Percentiles rank a stretch among this genome's conserved stretches.
These are phyloP conservation scores for Biston betularia DNA, from an alignment of 2,888 invertebrate genomes.

Conservation along the genomic window DNA sequence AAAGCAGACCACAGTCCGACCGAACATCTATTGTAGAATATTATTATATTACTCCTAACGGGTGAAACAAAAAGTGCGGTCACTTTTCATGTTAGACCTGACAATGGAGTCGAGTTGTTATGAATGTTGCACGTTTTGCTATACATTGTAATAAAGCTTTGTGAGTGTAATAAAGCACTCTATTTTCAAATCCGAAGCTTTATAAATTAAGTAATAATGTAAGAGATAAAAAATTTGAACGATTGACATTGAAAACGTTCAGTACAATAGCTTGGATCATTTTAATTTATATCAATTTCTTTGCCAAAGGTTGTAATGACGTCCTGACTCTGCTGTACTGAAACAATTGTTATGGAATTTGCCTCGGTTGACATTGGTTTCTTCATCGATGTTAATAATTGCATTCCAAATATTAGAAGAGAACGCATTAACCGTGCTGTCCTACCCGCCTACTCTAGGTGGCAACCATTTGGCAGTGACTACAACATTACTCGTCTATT, in stretches of 20 bases:
- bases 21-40: conserved; percentile 56
- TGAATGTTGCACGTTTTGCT: conserved; percentile 47
- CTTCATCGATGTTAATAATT: conserved; percentile 39
- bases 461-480: conserved; percentile 55
- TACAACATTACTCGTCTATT: conserved; percentile 52
- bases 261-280: conserved; percentile 14
- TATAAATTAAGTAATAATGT: conserved; percentile 1
- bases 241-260: conserved; percentile 23
- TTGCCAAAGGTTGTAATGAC: conserved; percentile 36
- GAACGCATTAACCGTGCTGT: conserved; percentile 44
- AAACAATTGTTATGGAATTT: conserved; percentile 21
- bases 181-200: conserved; percentile 19
- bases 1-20: conserved; percentile 43
- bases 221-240: background rate
- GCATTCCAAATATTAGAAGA: conserved; percentile 41
- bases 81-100: conserved; percentile 53
- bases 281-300: conserved; percentile 7
- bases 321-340: background rate
- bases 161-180: conserved; percentile 21
- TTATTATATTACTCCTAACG: conserved; percentile 56
- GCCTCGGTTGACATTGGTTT: conserved; percentile 21
- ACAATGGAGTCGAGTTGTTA: conserved; percentile 55
- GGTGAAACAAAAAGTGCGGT: conserved; percentile 64
- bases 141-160: conserved; percentile 40
- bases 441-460: conserved; percentile 51